phyloP scores from a whole-genome alignment of 2,888 invertebrate genomes.

The Monoplex corrugatus region DNA sequence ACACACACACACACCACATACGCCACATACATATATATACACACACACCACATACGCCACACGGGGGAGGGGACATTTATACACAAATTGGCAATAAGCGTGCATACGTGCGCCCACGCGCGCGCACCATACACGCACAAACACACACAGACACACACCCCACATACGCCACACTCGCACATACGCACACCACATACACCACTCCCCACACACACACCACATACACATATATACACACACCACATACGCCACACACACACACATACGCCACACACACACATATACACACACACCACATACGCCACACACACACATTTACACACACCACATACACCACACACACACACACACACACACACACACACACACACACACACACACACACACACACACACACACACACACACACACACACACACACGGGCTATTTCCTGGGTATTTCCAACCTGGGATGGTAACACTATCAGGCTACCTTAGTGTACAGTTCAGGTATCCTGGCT shows the following conservation, averaged over 20 bases:
- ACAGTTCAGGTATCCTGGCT: too few relatives aligned
- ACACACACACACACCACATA: too few relatives aligned
- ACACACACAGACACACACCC: neutral
- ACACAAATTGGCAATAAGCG: too few relatives aligned
- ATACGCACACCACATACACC: slow-evolving; percentile 29
- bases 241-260: too few relatives aligned
- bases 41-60: too few relatives aligned
- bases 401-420: neutral
- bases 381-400: neutral
- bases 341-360: neutral
- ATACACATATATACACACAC: neutral
- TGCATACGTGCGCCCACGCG: too few relatives aligned
- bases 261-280: slow-evolving; percentile 13
- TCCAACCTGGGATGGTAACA: too few relatives aligned
- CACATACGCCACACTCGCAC: neutral
- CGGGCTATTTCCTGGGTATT: neutral
- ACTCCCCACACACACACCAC: too few relatives aligned
- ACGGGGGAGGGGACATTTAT: too few relatives aligned
- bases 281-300: slow-evolving; percentile 28
- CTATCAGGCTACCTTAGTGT: too few relatives aligned
- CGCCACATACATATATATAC: too few relatives aligned
- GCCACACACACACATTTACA: neutral
- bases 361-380: neutral
- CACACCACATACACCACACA: neutral
- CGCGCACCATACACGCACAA: neutral